These are phyloP conservation scores for Graptemys geographica DNA, from an alignment of 2,797 vertebrate species.

Conservation along the genomic window DNA sequence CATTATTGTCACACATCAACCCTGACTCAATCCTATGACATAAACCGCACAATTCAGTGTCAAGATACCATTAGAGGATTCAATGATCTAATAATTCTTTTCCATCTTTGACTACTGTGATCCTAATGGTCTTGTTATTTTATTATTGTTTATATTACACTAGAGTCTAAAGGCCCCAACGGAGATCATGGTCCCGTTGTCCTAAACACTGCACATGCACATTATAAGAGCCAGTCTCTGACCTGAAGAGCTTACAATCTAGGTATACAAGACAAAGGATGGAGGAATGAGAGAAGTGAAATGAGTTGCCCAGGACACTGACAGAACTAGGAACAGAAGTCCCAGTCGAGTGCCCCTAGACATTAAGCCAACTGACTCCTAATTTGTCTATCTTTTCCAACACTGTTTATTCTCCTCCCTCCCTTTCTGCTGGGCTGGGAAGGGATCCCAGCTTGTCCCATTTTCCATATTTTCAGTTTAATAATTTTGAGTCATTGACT, in stretches of 20 bases:
- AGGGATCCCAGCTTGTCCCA: slow-evolving; percentile 49
- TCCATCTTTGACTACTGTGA: background rate
- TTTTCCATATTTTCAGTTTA: background rate
- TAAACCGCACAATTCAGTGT: background rate
- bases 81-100: background rate
- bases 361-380: background rate
- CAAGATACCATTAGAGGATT: background rate
- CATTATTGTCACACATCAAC: background rate
- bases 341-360: background rate
- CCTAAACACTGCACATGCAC: background rate
- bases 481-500: slow-evolving; percentile 14
- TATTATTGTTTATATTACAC: background rate
- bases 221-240: background rate
- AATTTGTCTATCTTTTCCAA: background rate
- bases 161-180: fast-evolving
- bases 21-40: background rate
- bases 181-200: background rate
- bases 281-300: background rate
- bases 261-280: background rate
- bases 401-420: background rate
- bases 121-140: background rate
- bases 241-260: background rate
- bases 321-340: background rate
- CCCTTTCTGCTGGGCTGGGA: slow-evolving; percentile 29
- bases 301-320: slow-evolving; percentile 11